Conservation (phyloP, 2,888 invertebrate species). For the Eupithecia subumbrata region DNA sequence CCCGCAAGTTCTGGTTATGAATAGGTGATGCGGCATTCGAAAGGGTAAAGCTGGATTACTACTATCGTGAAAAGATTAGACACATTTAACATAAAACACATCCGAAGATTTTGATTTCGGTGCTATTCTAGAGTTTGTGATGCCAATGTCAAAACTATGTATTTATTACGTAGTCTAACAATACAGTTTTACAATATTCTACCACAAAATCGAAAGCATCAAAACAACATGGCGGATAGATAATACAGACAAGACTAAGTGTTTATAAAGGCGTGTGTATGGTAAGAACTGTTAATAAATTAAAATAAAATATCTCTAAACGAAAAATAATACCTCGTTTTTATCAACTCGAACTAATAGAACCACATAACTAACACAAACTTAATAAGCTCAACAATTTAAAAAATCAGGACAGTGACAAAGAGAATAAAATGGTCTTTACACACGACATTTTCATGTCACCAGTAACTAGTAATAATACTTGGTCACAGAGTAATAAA, state of each 20-base stretch:
- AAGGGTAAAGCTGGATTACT: too few relatives aligned
- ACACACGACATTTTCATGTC: conserved; percentile 41
- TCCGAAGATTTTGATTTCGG: too few relatives aligned
- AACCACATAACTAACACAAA: neutral
- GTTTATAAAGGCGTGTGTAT: neutral
- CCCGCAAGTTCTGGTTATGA: too few relatives aligned
- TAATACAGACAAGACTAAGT: neutral
- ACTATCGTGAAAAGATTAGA: too few relatives aligned
- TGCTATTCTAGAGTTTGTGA: neutral
- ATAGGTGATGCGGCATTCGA: too few relatives aligned
- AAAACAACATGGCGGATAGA: neutral
- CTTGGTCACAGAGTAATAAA: conserved; percentile 5
- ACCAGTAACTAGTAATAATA: conserved; percentile 28
- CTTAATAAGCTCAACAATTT: conserved; percentile 13
- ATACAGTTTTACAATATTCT: neutral
- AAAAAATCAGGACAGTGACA: conserved; percentile 34
- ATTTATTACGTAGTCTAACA: too few relatives aligned
- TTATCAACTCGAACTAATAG: neutral
- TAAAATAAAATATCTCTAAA: neutral
- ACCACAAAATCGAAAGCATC: neutral
- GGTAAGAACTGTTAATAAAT: neutral
- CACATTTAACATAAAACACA: too few relatives aligned
- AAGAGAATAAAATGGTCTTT: conserved; percentile 28
- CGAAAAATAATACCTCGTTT: neutral
- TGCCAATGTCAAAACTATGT: too few relatives aligned